Evolutionary conservation across 2,888 invertebrate genomes (phyloP).

Genomic region (Prionchulus punctatus): DNA sequence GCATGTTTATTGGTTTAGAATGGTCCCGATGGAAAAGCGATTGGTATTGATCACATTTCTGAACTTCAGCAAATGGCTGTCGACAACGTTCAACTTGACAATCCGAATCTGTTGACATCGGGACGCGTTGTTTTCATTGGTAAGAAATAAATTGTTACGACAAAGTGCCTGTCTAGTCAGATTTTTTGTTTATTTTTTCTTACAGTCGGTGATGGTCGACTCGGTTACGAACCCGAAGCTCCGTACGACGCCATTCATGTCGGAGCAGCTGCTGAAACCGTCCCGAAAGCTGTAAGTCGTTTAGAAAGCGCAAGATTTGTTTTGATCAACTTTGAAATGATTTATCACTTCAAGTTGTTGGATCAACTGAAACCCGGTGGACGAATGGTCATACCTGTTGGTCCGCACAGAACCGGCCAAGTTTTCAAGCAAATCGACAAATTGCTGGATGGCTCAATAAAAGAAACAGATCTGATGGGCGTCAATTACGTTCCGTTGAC

Average conservation of each 20-base stretch:
- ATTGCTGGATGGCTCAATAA: constrained; percentile 55
- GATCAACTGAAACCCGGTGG: constrained; percentile 81
- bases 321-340: too few species aligned
- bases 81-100: constrained; percentile 57
- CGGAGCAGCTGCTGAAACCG: constrained; percentile 29
- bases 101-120: constrained; percentile 50
- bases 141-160: constrained; percentile 36
- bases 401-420: constrained; percentile 16
- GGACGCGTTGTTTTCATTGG: constrained; percentile 54
- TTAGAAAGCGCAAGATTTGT: background rate
- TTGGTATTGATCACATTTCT: constrained; percentile 79
- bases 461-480: constrained; percentile 64
- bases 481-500: constrained; percentile 94
- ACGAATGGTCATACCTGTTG: constrained; percentile 46
- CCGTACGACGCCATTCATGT: constrained; percentile 77
- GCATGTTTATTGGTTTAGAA: constrained; percentile 38
- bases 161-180: too few species aligned
- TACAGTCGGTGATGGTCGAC: constrained; percentile 69
- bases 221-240: constrained; percentile 54
- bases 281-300: constrained; percentile 14
- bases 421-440: constrained; percentile 74
- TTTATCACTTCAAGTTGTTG: constrained; percentile 54
- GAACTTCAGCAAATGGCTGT: constrained; percentile 58
- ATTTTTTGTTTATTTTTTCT: too few species aligned
- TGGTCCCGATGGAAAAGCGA: constrained; percentile 49